A percentile compares a stretch with the other conserved stretches of the same genome.
phyloP scores from a whole-genome alignment of 2,888 invertebrate genomes.

The Drosophila borborema region DNA sequence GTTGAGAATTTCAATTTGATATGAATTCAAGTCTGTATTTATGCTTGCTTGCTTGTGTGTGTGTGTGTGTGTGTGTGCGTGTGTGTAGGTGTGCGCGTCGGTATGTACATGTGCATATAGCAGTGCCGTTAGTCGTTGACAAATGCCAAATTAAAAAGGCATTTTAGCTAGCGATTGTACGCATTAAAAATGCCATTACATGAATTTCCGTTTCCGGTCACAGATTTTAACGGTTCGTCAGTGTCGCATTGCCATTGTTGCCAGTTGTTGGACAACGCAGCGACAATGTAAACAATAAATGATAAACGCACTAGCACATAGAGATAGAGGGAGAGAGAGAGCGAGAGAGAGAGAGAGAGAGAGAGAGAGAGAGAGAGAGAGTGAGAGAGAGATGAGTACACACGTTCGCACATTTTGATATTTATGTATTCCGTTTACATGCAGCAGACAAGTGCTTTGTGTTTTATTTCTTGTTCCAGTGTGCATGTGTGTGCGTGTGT shows the following conservation, averaged over 20 bases:
- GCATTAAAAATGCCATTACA: slow-evolving; percentile 58
- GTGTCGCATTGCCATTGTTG: slow-evolving; percentile 46
- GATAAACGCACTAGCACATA: slow-evolving; percentile 23
- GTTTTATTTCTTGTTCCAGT: slow-evolving; percentile 1
- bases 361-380: neutral
- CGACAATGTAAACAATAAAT: slow-evolving; percentile 48
- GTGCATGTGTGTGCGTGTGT: slow-evolving; percentile 7
- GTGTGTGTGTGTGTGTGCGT: neutral
- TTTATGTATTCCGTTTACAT: slow-evolving; percentile 29
- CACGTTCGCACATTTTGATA: slow-evolving; percentile 15
- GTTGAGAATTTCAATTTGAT: neutral
- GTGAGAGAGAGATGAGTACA: neutral
- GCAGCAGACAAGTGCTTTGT: slow-evolving; percentile 24
- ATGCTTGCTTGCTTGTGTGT: neutral
- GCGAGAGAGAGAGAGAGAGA: neutral
- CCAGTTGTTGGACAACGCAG: slow-evolving; percentile 16
- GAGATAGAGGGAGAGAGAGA: neutral
- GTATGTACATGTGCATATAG: too few species aligned
- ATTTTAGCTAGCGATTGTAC: slow-evolving; percentile 35
- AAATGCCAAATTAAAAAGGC: slow-evolving; percentile 49
- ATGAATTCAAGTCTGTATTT: neutral
- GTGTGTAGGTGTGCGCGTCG: neutral
- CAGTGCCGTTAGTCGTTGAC: slow-evolving; percentile 1
- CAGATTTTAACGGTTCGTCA: slow-evolving; percentile 58
- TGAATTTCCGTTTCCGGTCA: slow-evolving; percentile 67